Evolutionary conservation across 2,113 vertebrate species (phyloP), one percentile per base, ranked within the genome.

Genomic region (Todiramphus saurophagus): DNA sequence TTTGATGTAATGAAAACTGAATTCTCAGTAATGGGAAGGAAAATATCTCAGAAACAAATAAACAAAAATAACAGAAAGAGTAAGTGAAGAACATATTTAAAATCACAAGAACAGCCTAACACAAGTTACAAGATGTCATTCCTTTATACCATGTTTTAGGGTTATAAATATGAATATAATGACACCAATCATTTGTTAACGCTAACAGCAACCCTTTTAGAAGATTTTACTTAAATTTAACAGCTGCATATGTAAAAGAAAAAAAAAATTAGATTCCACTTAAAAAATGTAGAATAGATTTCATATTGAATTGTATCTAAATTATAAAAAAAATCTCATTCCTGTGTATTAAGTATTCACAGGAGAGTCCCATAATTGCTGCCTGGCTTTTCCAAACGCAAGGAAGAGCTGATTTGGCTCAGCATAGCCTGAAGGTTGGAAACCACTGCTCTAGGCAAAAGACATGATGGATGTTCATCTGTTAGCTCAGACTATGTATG

Each of bases 371-470:
- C 41, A 56, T 94, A 97, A 96, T 93, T 94, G 83, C 94, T 92
- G 35, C 43, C 67, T 93, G 87, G 19, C 39, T 94, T 96, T 96
- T 93, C 87, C 72, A 91, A 84, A 85, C n/a, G 24, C 62, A 86
- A 68, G 72, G 51, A 93, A 35, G 51, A 90, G 27, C 5, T 82
- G 53, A 89, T 90, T 68, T 96, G 85, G 92, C 76, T 95, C 69
- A 91, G 82, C 59, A 94, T 94, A 93, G 94, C 96, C 97, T 93
- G 92, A 91, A 97, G 96, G 90, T 77, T 87, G 89, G 74, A 95
- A 97, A 89, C 55, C 76, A 87, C 64, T 90, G 95, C 97, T 97
- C 72, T 94, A 96, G 94, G 96, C 96, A 92, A 97, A 95, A 97
- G 73, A 75, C 81, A 87, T 94, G 73, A 96, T 86, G 91, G 89